Percentiles rank a stretch among this genome's conserved stretches.
Evolutionary conservation across 1,140 invertebrate genomes (phyloP).

Genomic region (Bombus soroeensis): DNA sequence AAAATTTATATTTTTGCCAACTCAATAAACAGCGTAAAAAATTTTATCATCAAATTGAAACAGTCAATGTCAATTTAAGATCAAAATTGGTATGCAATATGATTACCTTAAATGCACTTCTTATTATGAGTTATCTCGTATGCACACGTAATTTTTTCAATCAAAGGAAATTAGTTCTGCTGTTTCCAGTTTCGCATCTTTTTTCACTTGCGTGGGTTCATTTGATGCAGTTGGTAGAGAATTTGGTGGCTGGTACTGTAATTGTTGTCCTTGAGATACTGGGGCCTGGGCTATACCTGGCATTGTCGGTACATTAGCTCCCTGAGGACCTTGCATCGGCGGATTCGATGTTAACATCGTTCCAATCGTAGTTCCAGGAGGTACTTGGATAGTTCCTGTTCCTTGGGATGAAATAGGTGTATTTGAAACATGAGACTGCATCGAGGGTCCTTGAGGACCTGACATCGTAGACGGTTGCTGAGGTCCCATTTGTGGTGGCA

Average conservation of each 20-base stretch:
- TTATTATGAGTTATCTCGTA: slow-evolving; percentile 30
- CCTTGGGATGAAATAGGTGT: slow-evolving; percentile 55
- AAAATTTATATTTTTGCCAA: slow-evolving; percentile 17
- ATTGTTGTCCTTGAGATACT: slow-evolving; percentile 51
- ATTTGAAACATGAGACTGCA: slow-evolving; percentile 52
- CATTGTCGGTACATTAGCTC: slow-evolving; percentile 41
- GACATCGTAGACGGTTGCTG: slow-evolving; percentile 49
- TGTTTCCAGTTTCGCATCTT: slow-evolving; percentile 74
- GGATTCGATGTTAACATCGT: slow-evolving; percentile 42
- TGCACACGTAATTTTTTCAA: slow-evolving; percentile 50
- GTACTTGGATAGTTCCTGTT: slow-evolving; percentile 46
- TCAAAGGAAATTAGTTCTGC: slow-evolving; percentile 81
- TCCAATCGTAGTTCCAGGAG: slow-evolving; percentile 36
- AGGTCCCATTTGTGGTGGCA: slow-evolving; percentile 58
- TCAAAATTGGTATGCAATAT: slow-evolving; percentile 23
- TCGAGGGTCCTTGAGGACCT: slow-evolving; percentile 53
- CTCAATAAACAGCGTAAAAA: slow-evolving; percentile 22
- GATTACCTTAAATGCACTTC: slow-evolving; percentile 54
- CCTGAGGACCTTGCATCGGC: slow-evolving; percentile 49
- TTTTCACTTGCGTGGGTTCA: slow-evolving; percentile 55
- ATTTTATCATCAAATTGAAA: slow-evolving; percentile 14
- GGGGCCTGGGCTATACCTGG: slow-evolving; percentile 55
- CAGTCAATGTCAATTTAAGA: slow-evolving; percentile 8
- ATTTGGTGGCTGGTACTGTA: slow-evolving; percentile 54
- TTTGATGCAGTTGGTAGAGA: slow-evolving; percentile 48